phyloP scores from a whole-genome alignment of 2,797 vertebrate species.

The Pangasius sanitwongsei region DNA sequence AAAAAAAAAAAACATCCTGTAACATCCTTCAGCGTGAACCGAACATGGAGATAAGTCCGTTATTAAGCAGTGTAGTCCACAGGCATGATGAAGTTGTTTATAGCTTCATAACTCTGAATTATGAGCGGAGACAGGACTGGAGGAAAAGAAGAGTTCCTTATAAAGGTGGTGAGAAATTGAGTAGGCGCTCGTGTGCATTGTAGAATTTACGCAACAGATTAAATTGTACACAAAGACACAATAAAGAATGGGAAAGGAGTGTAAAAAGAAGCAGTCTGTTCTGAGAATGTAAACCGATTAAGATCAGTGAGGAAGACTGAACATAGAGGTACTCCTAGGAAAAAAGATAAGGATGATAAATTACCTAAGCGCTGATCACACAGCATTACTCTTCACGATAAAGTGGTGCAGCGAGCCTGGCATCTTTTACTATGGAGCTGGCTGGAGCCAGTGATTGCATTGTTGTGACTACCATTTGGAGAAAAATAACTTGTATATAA shows the following conservation, averaged over 20 bases:
- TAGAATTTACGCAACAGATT: background rate
- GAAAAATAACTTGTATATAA: background rate
- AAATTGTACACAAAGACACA: background rate
- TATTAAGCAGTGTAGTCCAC: background rate
- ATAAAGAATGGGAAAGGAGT: background rate
- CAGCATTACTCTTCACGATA: background rate
- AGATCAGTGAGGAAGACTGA: constrained; percentile 2
- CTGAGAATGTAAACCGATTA: constrained; percentile 9
- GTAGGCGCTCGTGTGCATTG: background rate
- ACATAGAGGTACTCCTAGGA: background rate
- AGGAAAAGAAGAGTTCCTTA: background rate
- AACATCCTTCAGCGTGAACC: background rate
- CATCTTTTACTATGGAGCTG: background rate
- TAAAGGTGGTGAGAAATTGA: background rate
- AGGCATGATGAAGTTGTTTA: background rate
- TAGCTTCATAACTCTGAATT: background rate
- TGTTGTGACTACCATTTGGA: background rate
- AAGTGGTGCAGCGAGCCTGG: background rate
- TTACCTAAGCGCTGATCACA: background rate
- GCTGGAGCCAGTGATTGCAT: background rate
- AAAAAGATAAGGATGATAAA: constrained; percentile 9
- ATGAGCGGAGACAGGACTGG: background rate
- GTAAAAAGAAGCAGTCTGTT: background rate
- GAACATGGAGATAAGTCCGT: background rate
- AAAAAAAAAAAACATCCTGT: background rate